These are phyloP conservation scores for Cottoperca gobio DNA, from an alignment of 2,797 vertebrate genomes.

Conservation along the genomic window DNA sequence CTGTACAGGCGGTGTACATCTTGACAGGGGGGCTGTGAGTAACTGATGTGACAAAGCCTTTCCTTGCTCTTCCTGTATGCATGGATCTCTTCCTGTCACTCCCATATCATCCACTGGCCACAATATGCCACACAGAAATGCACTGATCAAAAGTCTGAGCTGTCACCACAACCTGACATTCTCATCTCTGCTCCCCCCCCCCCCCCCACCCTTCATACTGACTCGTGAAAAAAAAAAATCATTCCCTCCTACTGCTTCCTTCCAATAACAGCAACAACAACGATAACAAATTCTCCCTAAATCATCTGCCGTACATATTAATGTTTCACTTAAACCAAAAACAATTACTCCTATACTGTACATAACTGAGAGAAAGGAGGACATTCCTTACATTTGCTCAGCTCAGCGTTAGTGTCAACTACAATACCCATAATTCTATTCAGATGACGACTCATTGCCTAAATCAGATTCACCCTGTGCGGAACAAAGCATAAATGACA, in stretches of 20 bases:
- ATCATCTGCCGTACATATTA: background rate
- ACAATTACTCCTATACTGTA: background rate
- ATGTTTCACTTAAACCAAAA: background rate
- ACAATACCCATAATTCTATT: slow-evolving; percentile 67
- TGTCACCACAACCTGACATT: slow-evolving; percentile 71
- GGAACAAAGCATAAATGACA: slow-evolving; percentile 67
- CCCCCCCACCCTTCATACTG: slow-evolving; percentile 12
- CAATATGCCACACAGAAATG: slow-evolving; percentile 65
- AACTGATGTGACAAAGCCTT: slow-evolving; percentile 71
- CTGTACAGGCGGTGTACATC: slow-evolving; percentile 38
- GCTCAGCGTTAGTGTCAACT: slow-evolving; percentile 45
- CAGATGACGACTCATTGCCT: slow-evolving; percentile 57
- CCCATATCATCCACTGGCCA: slow-evolving; percentile 70
- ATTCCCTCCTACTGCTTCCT: slow-evolving; percentile 8
- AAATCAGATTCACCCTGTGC: slow-evolving; percentile 52
- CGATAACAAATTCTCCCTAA: background rate
- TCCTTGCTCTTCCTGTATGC: slow-evolving; percentile 51
- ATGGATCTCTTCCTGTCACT: slow-evolving; percentile 69
- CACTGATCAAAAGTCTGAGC: slow-evolving; percentile 79
- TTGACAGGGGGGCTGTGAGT: slow-evolving; percentile 53
- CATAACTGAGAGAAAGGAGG: background rate
- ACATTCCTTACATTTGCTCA: slow-evolving; percentile 32
- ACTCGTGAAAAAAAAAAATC: slow-evolving; percentile 32
- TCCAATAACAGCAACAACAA: background rate
- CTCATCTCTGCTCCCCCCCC: slow-evolving; percentile 48